Percentiles rank a stretch among this genome's conserved stretches.
Conservation (phyloP, 2,113 vertebrate genomes). For the Leptobrachium ailaonicum region DNA sequence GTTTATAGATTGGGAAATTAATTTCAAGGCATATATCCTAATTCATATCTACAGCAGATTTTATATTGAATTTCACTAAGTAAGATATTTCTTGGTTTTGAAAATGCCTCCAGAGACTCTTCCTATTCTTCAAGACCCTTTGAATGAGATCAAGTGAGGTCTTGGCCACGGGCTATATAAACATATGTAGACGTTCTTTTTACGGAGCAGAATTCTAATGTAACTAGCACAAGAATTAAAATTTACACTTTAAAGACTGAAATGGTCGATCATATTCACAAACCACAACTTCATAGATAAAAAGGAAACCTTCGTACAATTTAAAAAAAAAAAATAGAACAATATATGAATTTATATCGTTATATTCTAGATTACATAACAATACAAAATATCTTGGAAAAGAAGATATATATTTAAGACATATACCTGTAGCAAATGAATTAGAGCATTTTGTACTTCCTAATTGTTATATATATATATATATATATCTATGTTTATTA, state of each 20-base stretch:
- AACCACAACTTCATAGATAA: not conserved
- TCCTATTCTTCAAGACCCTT: not conserved
- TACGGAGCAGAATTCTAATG: not conserved
- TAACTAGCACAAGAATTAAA: not conserved
- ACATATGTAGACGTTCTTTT: not conserved
- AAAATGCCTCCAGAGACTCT: not conserved
- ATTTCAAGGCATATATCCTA: not conserved
- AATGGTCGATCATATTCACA: not conserved
- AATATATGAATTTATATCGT: too few species aligned
- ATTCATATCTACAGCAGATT: not conserved
- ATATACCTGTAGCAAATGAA: too few species aligned
- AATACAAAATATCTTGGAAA: too few species aligned
- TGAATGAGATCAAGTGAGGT: not conserved
- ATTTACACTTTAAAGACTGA: slow-evolving; percentile 2
- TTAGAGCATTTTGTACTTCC: too few species aligned
- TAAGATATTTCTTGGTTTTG: not conserved
- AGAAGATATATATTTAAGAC: too few species aligned
- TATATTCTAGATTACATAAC: too few species aligned
- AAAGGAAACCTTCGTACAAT: not conserved
- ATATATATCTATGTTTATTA: too few species aligned
- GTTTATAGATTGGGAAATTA: not conserved
- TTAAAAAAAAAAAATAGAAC: too few species aligned
- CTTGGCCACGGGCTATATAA: not conserved
- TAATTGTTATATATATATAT: too few species aligned
- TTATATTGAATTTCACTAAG: not conserved